These are phyloP conservation scores for Pipistrellus pygmaeus DNA, from an alignment of 2,797 vertebrate species.

Conservation along the genomic window DNA sequence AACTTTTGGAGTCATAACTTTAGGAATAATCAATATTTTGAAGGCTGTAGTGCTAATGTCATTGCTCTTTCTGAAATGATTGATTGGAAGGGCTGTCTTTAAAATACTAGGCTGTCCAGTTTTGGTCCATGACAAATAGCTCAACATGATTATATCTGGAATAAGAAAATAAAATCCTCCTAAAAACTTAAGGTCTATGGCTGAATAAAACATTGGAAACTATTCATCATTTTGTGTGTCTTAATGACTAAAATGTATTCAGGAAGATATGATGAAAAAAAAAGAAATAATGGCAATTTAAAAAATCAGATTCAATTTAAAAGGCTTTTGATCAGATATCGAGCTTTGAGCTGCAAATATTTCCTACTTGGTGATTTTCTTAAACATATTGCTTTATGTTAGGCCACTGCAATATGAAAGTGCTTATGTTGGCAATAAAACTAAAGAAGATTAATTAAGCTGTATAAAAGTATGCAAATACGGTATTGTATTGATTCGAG, in stretches of 20 bases:
- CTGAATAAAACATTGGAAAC: not conserved
- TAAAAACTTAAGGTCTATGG: not conserved
- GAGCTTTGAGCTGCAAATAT: constrained; percentile 46
- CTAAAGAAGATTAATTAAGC: constrained; percentile 37
- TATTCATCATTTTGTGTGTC: constrained; percentile 48
- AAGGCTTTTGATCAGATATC: constrained; percentile 53
- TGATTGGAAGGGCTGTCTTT: constrained; percentile 61
- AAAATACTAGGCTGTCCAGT: constrained; percentile 62
- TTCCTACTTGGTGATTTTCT: not conserved
- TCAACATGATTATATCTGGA: constrained; percentile 35
- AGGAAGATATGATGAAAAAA: constrained; percentile 23
- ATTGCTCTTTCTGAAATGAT: constrained; percentile 63
- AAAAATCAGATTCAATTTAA: constrained; percentile 52
- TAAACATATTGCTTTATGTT: not conserved
- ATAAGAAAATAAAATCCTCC: constrained; percentile 47
- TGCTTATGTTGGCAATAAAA: constrained; percentile 23
- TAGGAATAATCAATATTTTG: constrained; percentile 64
- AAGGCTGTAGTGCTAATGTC: constrained; percentile 46
- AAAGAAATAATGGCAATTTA: constrained; percentile 28
- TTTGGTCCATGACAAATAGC: constrained; percentile 59
- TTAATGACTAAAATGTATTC: constrained; percentile 6
- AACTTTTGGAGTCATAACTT: constrained; percentile 57
- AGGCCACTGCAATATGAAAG: not conserved
- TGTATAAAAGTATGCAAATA: not conserved
- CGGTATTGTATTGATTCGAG: not conserved